Evolutionary conservation across 2,113 vertebrate genomes (phyloP).

Genomic region (Catharus minimus): DNA sequence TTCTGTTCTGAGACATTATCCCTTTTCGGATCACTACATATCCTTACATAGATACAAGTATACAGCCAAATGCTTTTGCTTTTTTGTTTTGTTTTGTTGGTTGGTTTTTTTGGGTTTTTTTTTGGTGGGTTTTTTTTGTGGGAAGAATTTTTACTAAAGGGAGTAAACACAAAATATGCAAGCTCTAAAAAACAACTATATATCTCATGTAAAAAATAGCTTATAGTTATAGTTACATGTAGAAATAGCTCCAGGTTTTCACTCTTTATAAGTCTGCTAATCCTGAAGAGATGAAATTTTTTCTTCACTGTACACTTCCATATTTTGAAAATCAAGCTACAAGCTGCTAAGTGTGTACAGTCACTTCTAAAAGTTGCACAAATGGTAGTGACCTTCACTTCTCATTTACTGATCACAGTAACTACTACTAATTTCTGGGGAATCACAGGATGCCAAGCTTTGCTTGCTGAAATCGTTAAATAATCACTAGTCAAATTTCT

Average conservation of each 20-base stretch:
- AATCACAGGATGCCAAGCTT: neutral
- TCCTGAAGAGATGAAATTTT: neutral
- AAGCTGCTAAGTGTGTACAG: constrained; percentile 1
- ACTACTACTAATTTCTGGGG: neutral
- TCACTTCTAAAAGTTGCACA: constrained; percentile 10
- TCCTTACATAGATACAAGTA: neutral
- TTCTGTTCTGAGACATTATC: neutral
- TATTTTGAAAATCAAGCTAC: constrained; percentile 17
- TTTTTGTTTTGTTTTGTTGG: neutral
- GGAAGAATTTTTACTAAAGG: neutral
- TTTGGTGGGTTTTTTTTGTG: too few relatives aligned
- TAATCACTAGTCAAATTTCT: neutral
- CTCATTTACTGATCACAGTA: neutral
- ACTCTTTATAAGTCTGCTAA: neutral
- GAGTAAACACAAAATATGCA: neutral
- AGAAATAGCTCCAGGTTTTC: neutral
- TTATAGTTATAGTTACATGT: neutral
- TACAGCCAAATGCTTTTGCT: neutral
- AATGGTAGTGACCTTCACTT: neutral
- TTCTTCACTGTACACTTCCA: constrained; percentile 21
- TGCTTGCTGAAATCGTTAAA: neutral
- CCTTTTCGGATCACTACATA: neutral
- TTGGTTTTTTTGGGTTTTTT: neutral
- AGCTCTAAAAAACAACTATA: neutral
- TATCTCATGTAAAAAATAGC: neutral